A percentile compares a stretch with the other conserved stretches of the same genome.
Evolutionary conservation across 2,113 vertebrate species (phyloP).

Genomic region (Chiloscyllium plagiosum): DNA sequence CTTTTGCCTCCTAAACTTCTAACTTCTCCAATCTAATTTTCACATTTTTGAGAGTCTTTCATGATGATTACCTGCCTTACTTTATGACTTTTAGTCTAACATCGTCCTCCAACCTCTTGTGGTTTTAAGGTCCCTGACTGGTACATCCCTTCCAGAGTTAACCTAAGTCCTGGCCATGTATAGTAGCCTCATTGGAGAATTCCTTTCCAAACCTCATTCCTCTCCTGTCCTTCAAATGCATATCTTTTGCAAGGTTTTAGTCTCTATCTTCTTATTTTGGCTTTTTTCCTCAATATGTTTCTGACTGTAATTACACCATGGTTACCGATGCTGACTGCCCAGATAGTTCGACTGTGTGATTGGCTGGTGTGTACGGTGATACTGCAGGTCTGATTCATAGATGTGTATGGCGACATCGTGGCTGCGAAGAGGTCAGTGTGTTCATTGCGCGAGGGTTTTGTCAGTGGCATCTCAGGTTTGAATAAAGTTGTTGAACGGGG

Average conservation of each 20-base stretch:
- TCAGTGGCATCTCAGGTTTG: neutral
- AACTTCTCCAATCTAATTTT: neutral
- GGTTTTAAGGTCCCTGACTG: neutral
- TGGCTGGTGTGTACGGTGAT: neutral
- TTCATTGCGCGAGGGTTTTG: no score
- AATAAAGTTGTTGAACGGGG: neutral
- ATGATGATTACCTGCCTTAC: neutral
- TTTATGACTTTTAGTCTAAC: neutral
- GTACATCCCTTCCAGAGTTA: neutral
- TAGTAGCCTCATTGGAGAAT: neutral
- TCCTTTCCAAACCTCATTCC: neutral
- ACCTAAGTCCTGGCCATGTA: neutral
- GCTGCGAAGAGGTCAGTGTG: neutral
- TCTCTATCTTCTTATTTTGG: neutral
- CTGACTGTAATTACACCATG: neutral
- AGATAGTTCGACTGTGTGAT: no score
- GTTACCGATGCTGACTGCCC: no score
- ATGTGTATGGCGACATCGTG: neutral
- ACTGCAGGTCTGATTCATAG: neutral
- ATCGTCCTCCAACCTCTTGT: neutral
- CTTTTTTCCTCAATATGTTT: neutral
- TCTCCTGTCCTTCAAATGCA: neutral
- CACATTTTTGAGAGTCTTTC: neutral
- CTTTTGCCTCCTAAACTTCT: neutral
- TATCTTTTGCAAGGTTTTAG: neutral